Conservation (phyloP, 2,888 invertebrate species). For the Choreutis nemorana region DNA sequence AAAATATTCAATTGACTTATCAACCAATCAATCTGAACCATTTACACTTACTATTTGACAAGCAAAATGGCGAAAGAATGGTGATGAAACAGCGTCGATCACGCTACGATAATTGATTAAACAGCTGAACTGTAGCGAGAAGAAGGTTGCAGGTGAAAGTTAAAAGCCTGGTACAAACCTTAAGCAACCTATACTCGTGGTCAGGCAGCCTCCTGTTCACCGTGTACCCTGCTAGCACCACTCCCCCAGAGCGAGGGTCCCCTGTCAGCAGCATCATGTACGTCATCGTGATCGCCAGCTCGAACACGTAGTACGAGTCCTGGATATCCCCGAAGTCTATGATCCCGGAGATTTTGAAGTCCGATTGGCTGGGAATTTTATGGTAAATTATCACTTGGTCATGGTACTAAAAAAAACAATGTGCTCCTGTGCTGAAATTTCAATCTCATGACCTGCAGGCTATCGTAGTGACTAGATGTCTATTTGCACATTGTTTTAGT, state of each 20-base stretch:
- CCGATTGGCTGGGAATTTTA: constrained; percentile 28
- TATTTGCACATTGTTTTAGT: too few relatives aligned
- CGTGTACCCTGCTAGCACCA: constrained; percentile 81
- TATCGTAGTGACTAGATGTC: too few relatives aligned
- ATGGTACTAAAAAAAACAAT: neutral
- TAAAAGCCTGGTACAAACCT: constrained; percentile 42
- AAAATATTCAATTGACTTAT: too few relatives aligned
- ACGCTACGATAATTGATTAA: too few relatives aligned
- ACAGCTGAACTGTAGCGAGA: too few relatives aligned
- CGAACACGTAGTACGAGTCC: constrained; percentile 78
- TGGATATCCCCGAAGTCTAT: constrained; percentile 90
- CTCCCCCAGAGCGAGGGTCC: constrained; percentile 68
- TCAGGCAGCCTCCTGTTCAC: constrained; percentile 66
- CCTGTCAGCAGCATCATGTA: constrained; percentile 80
- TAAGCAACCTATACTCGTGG: constrained; percentile 71
- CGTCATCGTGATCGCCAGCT: constrained; percentile 81
- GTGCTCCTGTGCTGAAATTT: neutral
- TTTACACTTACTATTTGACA: too few relatives aligned
- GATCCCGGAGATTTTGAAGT: constrained; percentile 71
- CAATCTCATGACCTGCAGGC: too few relatives aligned
- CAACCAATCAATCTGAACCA: too few relatives aligned
- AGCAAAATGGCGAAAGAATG: too few relatives aligned
- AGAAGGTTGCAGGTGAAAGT: too few relatives aligned
- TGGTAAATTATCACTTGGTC: neutral
- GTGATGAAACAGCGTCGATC: too few relatives aligned